Evolutionary conservation across 1,140 invertebrate species (phyloP), one percentile per base, ranked within the genome.

Genomic region (Amphibalanus amphitrite): DNA sequence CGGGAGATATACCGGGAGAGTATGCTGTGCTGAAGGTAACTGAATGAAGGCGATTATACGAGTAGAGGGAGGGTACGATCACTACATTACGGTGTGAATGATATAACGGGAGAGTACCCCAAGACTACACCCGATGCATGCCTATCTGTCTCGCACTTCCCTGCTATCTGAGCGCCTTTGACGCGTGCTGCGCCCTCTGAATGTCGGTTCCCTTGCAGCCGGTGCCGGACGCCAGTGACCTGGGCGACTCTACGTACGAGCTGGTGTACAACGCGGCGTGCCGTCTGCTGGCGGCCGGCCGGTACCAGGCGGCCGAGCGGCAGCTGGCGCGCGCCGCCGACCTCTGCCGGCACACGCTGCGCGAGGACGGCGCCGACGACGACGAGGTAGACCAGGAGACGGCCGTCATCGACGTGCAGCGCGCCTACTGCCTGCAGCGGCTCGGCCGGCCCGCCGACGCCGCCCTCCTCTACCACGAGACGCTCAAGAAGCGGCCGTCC

Each of bases 191-290:
- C n/a, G n/a, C n/a, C n/a, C n/a, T n/a, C n/a, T n/a, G n/a, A n/a
- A 15, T 38, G 33, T 15, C 33, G 4, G 33, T 38, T 38, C 33
- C 33, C 15, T 38, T 38, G 4, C 33, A 38, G 33, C 15, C 33
- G 4, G 33, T 15, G 33, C 33, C 33, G 33, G 33, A 38, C 33
- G 33, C 33, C 33, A 38, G 33, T 15, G 33, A 38, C 33, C 64
- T 65, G 25, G 64, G 26, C 25, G 86, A 88, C 71, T 79, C 84
- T 40, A 89, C 89, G 0, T 97, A 96, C 81, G 95, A 98, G 79
- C 78, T 95, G 64, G 86, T 87, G 33, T 98, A 95, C 77, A 98
- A 98, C 79, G 85, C 86, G 59, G 92, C 92, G 10, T 95, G 92
- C 79, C 84, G 87, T 69, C 79, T 91, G 25, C 86, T 93, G 69